Conservation (phyloP, 2,888 invertebrate genomes). For the Brachyopa scutellaris region DNA sequence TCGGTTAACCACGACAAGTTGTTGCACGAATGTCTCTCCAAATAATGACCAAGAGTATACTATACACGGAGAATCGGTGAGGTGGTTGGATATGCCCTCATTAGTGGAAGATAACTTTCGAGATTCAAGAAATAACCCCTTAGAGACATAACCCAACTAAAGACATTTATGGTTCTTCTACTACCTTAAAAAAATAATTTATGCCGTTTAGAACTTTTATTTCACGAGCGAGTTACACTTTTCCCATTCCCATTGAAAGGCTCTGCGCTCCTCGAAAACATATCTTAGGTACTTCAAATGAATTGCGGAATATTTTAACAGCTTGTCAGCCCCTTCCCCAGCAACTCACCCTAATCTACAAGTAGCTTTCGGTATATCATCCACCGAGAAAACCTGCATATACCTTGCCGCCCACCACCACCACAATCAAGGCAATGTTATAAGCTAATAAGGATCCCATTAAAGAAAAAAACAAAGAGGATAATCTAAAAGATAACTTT, state of each 20-base stretch:
- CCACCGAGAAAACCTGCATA: conserved; percentile 29
- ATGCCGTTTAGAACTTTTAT: too few species aligned
- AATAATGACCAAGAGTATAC: too few species aligned
- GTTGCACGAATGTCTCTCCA: too few species aligned
- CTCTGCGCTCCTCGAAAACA: neutral
- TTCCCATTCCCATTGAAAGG: neutral
- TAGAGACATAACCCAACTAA: too few species aligned
- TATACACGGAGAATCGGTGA: too few species aligned
- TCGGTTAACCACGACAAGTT: too few species aligned
- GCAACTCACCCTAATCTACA: conserved; percentile 16
- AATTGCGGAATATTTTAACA: conserved; percentile 64
- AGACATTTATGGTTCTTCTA: too few species aligned
- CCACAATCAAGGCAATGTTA: conserved; percentile 43
- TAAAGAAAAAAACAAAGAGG: conserved; percentile 69
- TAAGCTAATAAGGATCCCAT: conserved; percentile 69
- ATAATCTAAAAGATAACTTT: conserved; percentile 71
- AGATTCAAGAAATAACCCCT: too few species aligned
- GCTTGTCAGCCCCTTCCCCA: conserved; percentile 41
- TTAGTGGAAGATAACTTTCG: too few species aligned
- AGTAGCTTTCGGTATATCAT: conserved; percentile 39
- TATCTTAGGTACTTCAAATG: conserved; percentile 31
- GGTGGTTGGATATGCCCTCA: too few species aligned
- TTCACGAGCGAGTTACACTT: neutral
- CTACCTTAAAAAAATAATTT: too few species aligned
- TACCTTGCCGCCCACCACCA: conserved; percentile 15